Evolutionary conservation across 2,888 invertebrate genomes (phyloP), one percentile per base, ranked within the genome.

Genomic region (Ectemnius cavifrons): DNA sequence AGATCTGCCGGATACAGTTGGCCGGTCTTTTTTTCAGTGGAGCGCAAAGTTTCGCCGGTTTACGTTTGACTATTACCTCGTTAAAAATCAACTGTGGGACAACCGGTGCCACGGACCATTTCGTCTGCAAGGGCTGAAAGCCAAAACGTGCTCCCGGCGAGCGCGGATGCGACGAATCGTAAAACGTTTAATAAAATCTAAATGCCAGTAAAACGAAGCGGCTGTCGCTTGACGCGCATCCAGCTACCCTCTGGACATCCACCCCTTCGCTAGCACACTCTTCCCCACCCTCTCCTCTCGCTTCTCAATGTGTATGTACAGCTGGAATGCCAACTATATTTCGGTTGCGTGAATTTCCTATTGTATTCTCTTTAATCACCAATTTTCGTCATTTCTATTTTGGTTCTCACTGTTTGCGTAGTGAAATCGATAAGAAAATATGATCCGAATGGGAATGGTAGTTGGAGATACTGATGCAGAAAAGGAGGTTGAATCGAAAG

Each of bases 131-230:
- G 57, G 63, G 46, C 13, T 49, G 65, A 73, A 69, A 73, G 58
- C 58, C 49, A 73, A 73, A 71, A 77, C 58, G 71, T 59, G 60
- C 45, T 63, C 67, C 56, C 59, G 60, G 62, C 72, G 20, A n/a
- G 60, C 62, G 52, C 46, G 70, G 58, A 72, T 61, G 74, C 77
- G 67, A 45, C 70, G 81, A 80, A 78, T 84, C 85, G 77, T 85
- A 79, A 87, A 86, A 74, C 84, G 76, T 84, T 85, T 86, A 85
- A 86, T 87, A 86, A 85, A 77, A 83, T 81, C 74, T 69, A 81
- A 82, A 79, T 77, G 72, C 63, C 63, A 65, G 73, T 77, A 73
- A 79, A 82, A 83, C 72, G 79, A 46, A 58, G 64, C 66, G 58
- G 45, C 45, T 60, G 67, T 52, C 52, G 58, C 37, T 47, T 69